phyloP scores from a whole-genome alignment of 2,888 invertebrate species.

The Calliopum simillimum region DNA sequence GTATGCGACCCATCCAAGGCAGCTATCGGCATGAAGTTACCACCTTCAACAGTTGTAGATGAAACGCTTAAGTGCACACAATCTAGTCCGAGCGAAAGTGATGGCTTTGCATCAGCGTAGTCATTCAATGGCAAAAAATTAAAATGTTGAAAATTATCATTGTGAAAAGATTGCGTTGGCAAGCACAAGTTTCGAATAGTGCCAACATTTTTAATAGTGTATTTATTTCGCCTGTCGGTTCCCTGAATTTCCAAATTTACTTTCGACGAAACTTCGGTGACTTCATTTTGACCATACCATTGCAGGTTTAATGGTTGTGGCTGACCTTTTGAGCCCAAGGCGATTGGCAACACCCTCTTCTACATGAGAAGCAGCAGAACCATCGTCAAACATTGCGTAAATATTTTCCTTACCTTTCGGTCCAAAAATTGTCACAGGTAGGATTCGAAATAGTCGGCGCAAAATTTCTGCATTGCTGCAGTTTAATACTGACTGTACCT shows the following conservation, averaged over 20 bases:
- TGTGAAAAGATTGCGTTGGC: too few relatives aligned
- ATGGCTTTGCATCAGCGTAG: neutral
- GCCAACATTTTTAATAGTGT: neutral
- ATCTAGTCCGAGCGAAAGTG: neutral
- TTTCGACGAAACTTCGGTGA: neutral
- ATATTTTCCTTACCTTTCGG: constrained; percentile 2
- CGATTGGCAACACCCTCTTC: constrained; percentile 27
- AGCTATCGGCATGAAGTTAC: too few relatives aligned
- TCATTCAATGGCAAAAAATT: neutral
- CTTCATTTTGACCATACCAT: neutral
- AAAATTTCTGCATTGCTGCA: neutral
- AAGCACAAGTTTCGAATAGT: too few relatives aligned
- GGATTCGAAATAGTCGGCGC: constrained; percentile 32
- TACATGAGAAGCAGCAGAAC: constrained; percentile 32
- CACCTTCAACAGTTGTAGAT: too few relatives aligned
- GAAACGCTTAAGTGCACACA: too few relatives aligned
- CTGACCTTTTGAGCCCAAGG: constrained; percentile 36
- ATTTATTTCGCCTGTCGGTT: neutral
- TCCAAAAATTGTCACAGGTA: constrained; percentile 35
- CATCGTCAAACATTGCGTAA: constrained; percentile 40
- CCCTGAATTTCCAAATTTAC: constrained; percentile 1
- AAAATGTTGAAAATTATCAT: neutral
- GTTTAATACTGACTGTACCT: neutral
- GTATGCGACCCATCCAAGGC: too few relatives aligned
- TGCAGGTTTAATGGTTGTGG: constrained; percentile 34